phyloP scores from a whole-genome alignment of 2,888 invertebrate genomes.

The Onchidella celtica region DNA sequence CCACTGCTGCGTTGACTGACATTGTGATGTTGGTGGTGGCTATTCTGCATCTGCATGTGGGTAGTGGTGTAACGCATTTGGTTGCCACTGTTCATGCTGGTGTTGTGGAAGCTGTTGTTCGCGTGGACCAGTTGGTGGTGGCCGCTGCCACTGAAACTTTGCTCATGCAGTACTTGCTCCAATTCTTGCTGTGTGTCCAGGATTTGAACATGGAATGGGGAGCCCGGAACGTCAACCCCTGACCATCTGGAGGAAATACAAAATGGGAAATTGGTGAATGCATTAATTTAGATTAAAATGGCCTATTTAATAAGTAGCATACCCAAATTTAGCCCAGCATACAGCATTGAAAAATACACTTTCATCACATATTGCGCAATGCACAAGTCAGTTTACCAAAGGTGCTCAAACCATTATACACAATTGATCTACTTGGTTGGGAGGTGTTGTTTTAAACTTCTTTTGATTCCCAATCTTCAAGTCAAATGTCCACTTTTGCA shows the following conservation, averaged over 20 bases:
- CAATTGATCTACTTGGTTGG: no score
- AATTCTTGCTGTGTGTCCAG: slow-evolving; percentile 99
- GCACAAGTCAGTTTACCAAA: no score
- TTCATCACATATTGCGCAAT: no score
- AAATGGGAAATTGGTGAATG: no score
- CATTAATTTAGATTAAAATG: no score
- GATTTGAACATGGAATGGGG: slow-evolving; percentile 99
- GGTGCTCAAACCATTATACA: no score
- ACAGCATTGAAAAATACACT: no score
- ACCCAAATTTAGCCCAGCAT: no score
- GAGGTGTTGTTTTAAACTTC: no score
- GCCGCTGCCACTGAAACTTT: slow-evolving; percentile 41
- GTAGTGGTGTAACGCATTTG: neutral
- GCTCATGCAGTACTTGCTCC: slow-evolving; percentile 69
- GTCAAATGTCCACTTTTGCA: no score
- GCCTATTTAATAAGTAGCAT: no score
- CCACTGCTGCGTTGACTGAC: slow-evolving; percentile 50
- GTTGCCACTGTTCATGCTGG: slow-evolving; percentile 21
- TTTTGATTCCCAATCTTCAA: no score
- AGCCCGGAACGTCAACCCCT: slow-evolving; percentile 97
- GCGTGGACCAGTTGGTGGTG: slow-evolving; percentile 16
- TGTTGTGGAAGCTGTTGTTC: slow-evolving; percentile 27
- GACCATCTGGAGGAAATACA: slow-evolving; percentile 87
- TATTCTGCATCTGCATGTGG: slow-evolving; percentile 9
- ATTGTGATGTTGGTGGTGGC: slow-evolving; percentile 47